These are phyloP conservation scores for Mugil cephalus DNA, from an alignment of 2,113 vertebrate species.

Conservation along the genomic window DNA sequence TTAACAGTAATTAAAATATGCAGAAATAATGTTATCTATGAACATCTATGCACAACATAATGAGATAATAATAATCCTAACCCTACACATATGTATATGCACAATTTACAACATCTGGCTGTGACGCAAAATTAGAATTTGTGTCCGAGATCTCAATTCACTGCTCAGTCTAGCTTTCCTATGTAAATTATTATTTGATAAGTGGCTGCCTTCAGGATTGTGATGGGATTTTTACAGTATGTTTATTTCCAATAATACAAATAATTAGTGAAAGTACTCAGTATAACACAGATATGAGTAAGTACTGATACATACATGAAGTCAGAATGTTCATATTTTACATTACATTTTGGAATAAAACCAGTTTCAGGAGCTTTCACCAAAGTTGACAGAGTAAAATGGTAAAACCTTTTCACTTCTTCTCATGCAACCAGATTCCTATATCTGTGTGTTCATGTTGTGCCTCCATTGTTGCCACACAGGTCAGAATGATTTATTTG, in stretches of 20 bases:
- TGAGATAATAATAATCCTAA: no score
- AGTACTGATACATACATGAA: not conserved
- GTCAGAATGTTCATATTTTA: not conserved
- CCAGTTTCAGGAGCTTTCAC: not conserved
- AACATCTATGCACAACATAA: no score
- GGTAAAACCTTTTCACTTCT: conserved; percentile 19
- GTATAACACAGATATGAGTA: not conserved
- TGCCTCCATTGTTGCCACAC: conserved; percentile 25
- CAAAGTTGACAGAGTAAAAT: not conserved
- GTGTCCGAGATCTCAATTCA: not conserved
- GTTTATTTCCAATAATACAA: not conserved
- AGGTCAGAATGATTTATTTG: conserved; percentile 41
- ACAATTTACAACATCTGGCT: not conserved
- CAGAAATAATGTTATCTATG: no score
- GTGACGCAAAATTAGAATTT: not conserved
- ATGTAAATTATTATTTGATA: not conserved
- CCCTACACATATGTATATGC: not conserved
- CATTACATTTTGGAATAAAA: not conserved
- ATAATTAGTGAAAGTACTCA: not conserved
- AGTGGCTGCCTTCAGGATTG: not conserved
- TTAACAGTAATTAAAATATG: no score
- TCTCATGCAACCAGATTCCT: conserved; percentile 4
- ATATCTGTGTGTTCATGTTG: conserved; percentile 21
- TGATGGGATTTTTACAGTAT: not conserved
- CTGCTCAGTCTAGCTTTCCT: no score